Percentiles rank a stretch among this genome's conserved stretches.
phyloP scores from a whole-genome alignment of 2,113 vertebrate species.

The Acinonyx jubatus region DNA sequence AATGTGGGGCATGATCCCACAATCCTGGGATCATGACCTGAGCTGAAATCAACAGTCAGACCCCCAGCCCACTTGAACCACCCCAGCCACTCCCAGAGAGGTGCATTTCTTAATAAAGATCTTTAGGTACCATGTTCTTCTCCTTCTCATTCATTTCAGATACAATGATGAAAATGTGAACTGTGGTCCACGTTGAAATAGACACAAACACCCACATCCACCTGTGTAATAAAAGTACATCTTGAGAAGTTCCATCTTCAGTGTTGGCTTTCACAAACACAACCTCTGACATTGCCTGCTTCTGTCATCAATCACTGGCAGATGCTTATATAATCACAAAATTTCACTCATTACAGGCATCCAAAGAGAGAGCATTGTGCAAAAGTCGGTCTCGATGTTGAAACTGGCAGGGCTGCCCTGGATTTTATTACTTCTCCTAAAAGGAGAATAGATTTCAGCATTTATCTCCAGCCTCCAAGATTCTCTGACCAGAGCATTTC shows the following conservation, averaged over 20 bases:
- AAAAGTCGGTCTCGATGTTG: background rate
- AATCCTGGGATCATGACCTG: too few relatives aligned
- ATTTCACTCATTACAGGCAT: background rate
- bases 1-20: too few relatives aligned
- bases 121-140: background rate
- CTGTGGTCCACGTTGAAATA: background rate
- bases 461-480: conserved; percentile 12
- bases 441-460: background rate
- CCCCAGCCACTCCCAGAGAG: background rate
- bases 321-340: conserved; percentile 21
- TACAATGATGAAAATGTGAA: background rate
- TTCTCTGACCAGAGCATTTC: background rate
- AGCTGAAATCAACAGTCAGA: too few relatives aligned
- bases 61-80: too few relatives aligned
- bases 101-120: background rate
- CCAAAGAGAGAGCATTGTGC: background rate
- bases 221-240: background rate
- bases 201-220: background rate
- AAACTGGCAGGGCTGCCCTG: background rate
- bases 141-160: background rate
- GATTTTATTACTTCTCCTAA: background rate
- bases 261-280: background rate
- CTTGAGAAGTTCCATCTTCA: background rate
- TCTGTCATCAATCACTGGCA: background rate
- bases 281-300: background rate